These are phyloP conservation scores for Pollimyrus isidori DNA, from an alignment of 2,113 vertebrate species.

Conservation along the genomic window DNA sequence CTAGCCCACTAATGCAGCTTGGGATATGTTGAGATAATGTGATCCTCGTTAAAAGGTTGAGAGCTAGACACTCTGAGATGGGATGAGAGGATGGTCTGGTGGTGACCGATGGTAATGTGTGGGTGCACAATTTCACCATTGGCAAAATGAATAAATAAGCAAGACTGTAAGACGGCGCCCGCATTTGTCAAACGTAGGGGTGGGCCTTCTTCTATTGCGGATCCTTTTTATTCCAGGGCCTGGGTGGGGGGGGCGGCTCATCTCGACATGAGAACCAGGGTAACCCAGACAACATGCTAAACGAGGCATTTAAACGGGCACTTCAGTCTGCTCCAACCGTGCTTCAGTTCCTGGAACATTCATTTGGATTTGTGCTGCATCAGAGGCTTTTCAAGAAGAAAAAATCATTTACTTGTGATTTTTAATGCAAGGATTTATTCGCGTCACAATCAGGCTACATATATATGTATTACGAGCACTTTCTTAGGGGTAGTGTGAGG, in stretches of 20 bases:
- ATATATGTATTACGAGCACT: background rate
- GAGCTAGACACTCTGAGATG: background rate
- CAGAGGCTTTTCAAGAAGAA: background rate
- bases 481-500: background rate
- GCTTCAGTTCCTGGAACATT: background rate
- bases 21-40: background rate
- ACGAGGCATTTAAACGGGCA: background rate
- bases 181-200: background rate
- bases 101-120: background rate
- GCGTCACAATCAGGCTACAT: background rate
- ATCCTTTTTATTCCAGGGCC: background rate
- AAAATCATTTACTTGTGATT: background rate
- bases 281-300: background rate
- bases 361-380: slow-evolving; percentile 7
- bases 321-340: background rate
- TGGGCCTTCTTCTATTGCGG: background rate
- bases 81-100: background rate
- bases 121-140: background rate
- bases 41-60: background rate
- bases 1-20: background rate
- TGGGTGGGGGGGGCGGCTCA: background rate
- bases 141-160: background rate
- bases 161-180: background rate
- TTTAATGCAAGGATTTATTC: background rate
- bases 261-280: background rate